Evolutionary conservation across 2,113 vertebrate species (phyloP).

Genomic region (Loxodonta africana): DNA sequence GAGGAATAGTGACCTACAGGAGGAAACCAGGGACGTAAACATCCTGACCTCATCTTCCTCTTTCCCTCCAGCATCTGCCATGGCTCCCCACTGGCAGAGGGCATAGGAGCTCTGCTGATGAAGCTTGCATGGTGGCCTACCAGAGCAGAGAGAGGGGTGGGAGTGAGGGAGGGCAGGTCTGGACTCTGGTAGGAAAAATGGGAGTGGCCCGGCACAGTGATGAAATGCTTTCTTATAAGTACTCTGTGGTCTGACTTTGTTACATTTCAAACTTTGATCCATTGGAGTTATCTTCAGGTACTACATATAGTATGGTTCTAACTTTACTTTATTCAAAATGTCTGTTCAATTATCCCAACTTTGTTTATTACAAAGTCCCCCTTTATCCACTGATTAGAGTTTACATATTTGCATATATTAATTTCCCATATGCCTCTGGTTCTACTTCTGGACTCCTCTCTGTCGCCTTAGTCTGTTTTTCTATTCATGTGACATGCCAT

Average conservation of each 20-base stretch:
- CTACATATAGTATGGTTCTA: not conserved
- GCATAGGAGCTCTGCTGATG: not conserved
- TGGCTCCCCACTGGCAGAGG: not conserved
- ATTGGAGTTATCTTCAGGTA: not conserved
- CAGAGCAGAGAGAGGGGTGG: not conserved
- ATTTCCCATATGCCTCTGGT: not conserved
- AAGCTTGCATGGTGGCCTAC: not conserved
- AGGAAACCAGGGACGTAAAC: not conserved
- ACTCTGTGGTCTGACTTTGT: not conserved
- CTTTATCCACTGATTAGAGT: not conserved
- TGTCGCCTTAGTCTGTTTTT: too few relatives aligned
- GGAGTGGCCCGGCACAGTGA: not conserved
- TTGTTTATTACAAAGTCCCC: not conserved
- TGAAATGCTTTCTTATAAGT: not conserved
- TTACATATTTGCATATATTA: not conserved
- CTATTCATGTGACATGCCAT: too few relatives aligned
- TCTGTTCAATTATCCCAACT: not conserved
- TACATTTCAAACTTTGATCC: not conserved
- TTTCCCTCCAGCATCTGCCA: accelerated
- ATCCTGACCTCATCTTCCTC: accelerated
- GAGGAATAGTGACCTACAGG: too few relatives aligned
- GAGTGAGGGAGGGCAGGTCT: not conserved
- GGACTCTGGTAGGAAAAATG: not conserved
- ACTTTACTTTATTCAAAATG: not conserved
- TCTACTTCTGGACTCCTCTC: too few relatives aligned